Conservation (phyloP, 2,113 vertebrate genomes). For the Petaurus breviceps region DNA sequence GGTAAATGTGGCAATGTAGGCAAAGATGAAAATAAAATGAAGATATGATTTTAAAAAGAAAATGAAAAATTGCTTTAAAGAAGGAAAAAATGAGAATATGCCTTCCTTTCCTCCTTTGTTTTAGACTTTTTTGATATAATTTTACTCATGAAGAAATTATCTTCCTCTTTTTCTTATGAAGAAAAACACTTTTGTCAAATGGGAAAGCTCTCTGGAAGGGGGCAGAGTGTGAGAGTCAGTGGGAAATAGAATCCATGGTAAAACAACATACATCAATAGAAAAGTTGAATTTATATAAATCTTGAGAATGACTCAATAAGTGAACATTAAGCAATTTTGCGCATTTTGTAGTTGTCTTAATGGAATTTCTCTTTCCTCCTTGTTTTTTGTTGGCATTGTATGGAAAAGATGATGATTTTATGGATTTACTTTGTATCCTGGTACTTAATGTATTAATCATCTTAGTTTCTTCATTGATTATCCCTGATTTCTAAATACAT, state of each 20-base stretch:
- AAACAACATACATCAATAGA: background rate
- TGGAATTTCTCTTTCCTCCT: background rate
- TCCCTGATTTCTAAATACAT: background rate
- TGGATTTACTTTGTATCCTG: background rate
- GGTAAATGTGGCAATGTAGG: background rate
- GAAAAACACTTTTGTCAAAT: background rate
- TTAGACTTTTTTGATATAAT: background rate
- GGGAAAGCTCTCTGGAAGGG: background rate
- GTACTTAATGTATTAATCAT: background rate
- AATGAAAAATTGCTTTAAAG: background rate
- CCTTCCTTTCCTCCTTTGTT: background rate
- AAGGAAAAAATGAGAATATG: background rate
- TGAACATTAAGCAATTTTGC: background rate
- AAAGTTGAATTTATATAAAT: background rate
- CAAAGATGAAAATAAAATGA: background rate
- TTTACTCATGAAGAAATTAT: background rate
- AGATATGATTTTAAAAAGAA: no score
- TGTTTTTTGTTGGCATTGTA: background rate
- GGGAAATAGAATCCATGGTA: background rate
- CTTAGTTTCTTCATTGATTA: background rate
- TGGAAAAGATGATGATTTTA: background rate
- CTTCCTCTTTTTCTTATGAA: background rate
- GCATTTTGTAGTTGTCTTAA: background rate
- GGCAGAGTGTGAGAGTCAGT: background rate
- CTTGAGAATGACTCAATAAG: background rate